Evolutionary conservation across 2,113 vertebrate genomes (phyloP).

Genomic region (Bettongia penicillata): DNA sequence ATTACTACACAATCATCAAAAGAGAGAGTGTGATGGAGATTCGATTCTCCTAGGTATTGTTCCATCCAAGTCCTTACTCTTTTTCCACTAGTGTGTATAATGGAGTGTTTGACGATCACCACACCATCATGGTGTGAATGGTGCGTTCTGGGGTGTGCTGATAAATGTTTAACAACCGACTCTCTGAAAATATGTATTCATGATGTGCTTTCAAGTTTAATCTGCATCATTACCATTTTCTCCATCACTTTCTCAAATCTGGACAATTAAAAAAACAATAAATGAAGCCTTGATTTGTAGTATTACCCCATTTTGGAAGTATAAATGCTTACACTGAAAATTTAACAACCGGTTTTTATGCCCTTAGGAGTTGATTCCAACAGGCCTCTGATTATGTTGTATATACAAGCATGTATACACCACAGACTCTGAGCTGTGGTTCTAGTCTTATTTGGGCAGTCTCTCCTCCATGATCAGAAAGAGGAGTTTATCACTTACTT

Average conservation of each 20-base stretch:
- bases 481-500: constrained; percentile 84
- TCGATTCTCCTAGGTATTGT: neutral
- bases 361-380: neutral
- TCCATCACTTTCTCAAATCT: neutral
- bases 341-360: neutral
- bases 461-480: neutral
- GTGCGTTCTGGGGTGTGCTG: neutral
- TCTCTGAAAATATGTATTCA: neutral
- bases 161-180: neutral
- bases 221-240: neutral
- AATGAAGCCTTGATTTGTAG: neutral
- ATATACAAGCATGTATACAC: neutral
- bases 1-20: neutral
- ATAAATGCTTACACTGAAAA: neutral
- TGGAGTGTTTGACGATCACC: neutral
- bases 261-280: neutral
- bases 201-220: neutral
- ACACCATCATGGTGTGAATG: neutral
- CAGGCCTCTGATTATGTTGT: neutral
- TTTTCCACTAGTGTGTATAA: neutral
- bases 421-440: neutral
- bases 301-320: neutral
- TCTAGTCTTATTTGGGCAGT: neutral
- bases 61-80: neutral
- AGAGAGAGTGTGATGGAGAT: neutral